phyloP scores from a whole-genome alignment of 2,797 vertebrate species.

The Peromyscus attwateri region DNA sequence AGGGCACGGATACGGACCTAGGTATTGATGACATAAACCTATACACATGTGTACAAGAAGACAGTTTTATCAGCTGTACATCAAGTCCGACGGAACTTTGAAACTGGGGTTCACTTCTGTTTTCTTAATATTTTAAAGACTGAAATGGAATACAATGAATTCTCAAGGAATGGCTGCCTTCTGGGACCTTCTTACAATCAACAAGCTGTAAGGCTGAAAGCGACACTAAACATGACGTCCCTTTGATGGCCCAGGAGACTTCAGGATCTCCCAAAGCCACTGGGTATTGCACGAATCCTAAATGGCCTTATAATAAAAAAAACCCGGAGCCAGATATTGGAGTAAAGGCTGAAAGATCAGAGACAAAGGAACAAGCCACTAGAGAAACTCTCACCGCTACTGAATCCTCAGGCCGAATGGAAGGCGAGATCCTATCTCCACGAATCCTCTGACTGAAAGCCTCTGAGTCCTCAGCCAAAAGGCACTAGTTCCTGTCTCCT shows the following conservation, averaged over 20 bases:
- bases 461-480: too few relatives aligned
- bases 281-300: neutral
- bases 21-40: neutral
- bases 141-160: neutral
- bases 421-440: too few relatives aligned
- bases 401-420: too few relatives aligned
- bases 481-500: too few relatives aligned
- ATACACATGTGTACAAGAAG: neutral
- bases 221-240: neutral
- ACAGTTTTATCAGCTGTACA: neutral
- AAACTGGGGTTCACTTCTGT: neutral
- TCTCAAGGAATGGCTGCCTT: conserved; percentile 41
- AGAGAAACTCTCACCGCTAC: too few relatives aligned
- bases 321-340: too few relatives aligned
- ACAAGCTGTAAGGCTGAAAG: neutral
- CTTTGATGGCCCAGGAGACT: conserved; percentile 43
- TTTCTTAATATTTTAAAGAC: neutral
- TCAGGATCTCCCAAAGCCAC: neutral
- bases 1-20: neutral
- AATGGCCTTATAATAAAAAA: too few relatives aligned
- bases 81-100: neutral
- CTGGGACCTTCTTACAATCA: conserved; percentile 43
- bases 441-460: too few relatives aligned
- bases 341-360: too few relatives aligned
- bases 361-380: too few relatives aligned